Evolutionary conservation across 2,113 vertebrate genomes (phyloP).

Genomic region (Oceanites oceanicus): DNA sequence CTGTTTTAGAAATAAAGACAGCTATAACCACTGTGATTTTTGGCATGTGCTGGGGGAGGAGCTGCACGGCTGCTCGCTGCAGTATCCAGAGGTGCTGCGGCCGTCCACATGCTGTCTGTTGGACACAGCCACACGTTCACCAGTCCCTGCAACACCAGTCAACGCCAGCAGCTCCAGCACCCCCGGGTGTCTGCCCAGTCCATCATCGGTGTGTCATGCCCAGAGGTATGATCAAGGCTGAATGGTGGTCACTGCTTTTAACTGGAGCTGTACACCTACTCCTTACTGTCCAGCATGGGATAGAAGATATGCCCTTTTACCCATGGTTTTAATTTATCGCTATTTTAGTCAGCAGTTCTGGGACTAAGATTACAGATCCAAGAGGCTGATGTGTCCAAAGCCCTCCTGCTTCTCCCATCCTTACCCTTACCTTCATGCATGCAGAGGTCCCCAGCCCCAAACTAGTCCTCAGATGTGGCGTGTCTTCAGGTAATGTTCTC

Average conservation of each 20-base stretch:
- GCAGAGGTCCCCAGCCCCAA: not conserved
- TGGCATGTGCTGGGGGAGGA: not conserved
- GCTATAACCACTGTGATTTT: not conserved
- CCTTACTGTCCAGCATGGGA: not conserved
- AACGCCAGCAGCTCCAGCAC: not conserved
- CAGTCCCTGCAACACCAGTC: rapidly evolving
- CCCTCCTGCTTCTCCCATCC: not conserved
- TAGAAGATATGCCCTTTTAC: not conserved
- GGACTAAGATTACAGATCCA: not conserved
- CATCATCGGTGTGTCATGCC: rapidly evolving
- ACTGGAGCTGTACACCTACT: not conserved
- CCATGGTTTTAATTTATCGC: not conserved
- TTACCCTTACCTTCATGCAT: not conserved
- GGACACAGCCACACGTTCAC: not conserved
- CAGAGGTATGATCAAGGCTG: not conserved
- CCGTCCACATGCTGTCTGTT: rapidly evolving
- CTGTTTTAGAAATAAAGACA: not conserved
- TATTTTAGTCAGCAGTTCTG: not conserved
- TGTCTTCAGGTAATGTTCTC: not conserved
- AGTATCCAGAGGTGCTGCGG: not conserved
- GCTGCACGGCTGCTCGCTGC: not conserved
- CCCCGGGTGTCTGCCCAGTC: rapidly evolving
- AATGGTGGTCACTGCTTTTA: not conserved
- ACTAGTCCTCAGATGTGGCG: too few relatives aligned
- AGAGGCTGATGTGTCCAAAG: not conserved